Percentiles rank a stretch among this genome's conserved stretches.
These are phyloP conservation scores for Amazona vittata DNA, from an alignment of 2,113 vertebrate species.

Conservation along the genomic window DNA sequence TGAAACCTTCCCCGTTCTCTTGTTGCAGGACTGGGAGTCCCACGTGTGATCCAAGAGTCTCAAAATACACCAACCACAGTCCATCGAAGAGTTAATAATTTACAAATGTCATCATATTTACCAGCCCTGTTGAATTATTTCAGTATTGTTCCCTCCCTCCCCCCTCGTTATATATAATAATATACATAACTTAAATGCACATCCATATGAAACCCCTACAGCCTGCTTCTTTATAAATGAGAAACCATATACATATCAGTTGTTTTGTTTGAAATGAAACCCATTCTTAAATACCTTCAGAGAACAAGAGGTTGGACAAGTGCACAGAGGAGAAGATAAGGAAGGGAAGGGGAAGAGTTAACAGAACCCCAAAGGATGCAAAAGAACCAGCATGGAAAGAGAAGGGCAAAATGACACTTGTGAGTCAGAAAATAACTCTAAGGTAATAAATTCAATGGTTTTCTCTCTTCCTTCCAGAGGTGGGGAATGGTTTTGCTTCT, in stretches of 20 bases:
- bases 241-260: constrained; percentile 67
- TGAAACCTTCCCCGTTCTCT: constrained; percentile 12
- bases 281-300: constrained; percentile 63
- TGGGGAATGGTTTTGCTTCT: constrained; percentile 66
- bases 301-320: constrained; percentile 62
- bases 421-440: constrained; percentile 56
- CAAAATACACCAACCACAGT: constrained; percentile 74
- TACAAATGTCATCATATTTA: constrained; percentile 71
- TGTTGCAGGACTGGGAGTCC: constrained; percentile 37
- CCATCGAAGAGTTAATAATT: constrained; percentile 73
- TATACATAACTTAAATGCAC: constrained; percentile 83
- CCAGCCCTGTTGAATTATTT: constrained; percentile 75
- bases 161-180: constrained; percentile 77
- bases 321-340: constrained; percentile 32
- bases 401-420: constrained; percentile 46
- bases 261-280: constrained; percentile 59
- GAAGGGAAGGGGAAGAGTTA: constrained; percentile 26
- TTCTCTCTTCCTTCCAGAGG: constrained; percentile 65
- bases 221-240: constrained; percentile 72
- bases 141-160: constrained; percentile 70
- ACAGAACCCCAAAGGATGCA: constrained; percentile 54
- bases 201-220: constrained; percentile 76
- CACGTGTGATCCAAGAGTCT: constrained; percentile 65
- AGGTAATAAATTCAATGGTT: constrained; percentile 60
- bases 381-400: constrained; percentile 46